Evolutionary conservation across 2,888 invertebrate species (phyloP).

Genomic region (Thera obeliscata): DNA sequence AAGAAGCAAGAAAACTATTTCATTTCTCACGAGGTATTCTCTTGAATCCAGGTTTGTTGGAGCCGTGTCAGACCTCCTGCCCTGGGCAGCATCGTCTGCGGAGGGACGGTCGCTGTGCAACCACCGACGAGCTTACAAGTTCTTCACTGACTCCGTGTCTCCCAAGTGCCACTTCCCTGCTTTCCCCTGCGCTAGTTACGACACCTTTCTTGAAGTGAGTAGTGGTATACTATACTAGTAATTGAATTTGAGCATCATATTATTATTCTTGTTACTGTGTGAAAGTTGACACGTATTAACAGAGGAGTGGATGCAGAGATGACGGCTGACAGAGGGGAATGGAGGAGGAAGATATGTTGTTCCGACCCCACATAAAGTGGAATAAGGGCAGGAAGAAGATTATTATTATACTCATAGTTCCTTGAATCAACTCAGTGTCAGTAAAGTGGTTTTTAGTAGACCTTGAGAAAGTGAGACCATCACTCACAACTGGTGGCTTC

Average conservation of each 20-base stretch:
- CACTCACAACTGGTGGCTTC: no score
- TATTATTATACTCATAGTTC: no score
- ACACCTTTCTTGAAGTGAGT: constrained; percentile 88
- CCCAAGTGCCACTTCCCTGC: constrained; percentile 96
- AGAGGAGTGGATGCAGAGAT: no score
- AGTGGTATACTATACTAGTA: not conserved
- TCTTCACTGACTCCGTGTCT: constrained; percentile 97
- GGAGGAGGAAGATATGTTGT: no score
- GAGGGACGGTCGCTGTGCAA: constrained; percentile 96
- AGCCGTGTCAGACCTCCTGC: constrained; percentile 95
- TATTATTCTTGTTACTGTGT: not conserved
- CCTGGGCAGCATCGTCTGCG: constrained; percentile 86
- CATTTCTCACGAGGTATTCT: not conserved
- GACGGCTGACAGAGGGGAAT: no score
- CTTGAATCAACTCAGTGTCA: no score
- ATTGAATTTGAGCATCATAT: constrained; percentile 39
- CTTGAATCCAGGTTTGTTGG: constrained; percentile 87
- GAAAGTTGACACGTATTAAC: no score
- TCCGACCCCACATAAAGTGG: no score
- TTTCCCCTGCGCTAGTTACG: constrained; percentile 93
- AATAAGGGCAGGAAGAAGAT: no score
- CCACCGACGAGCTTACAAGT: constrained; percentile 96
- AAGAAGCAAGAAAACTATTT: no score
- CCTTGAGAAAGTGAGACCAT: no score
- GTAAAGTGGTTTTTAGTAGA: no score